Conservation (phyloP, 2,888 invertebrate genomes). For the Aromia moschata region DNA sequence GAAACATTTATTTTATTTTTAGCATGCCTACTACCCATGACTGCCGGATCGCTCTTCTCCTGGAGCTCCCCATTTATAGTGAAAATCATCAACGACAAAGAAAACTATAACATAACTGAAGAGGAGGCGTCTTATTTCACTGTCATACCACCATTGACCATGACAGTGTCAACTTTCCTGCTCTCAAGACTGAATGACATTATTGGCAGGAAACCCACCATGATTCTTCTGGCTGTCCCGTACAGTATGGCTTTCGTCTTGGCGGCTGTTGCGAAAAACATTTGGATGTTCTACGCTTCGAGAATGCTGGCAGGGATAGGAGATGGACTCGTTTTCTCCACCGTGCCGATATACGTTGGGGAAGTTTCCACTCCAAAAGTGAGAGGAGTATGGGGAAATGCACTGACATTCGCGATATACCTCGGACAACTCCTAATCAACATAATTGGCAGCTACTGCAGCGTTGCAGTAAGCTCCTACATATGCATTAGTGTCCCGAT, state of each 20-base stretch:
- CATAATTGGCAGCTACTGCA: constrained; percentile 68
- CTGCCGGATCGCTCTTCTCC: constrained; percentile 42
- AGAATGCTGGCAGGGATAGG: constrained; percentile 48
- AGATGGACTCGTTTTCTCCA: constrained; percentile 46
- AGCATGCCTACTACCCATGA: constrained; percentile 40
- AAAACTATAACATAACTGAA: constrained; percentile 50
- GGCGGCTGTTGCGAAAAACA: constrained; percentile 42
- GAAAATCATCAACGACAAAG: constrained; percentile 49
- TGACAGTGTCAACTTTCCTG: constrained; percentile 36
- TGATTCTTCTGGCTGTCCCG: constrained; percentile 48
- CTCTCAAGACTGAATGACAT: constrained; percentile 48
- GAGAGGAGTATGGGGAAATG: constrained; percentile 53
- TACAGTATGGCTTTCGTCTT: constrained; percentile 46
- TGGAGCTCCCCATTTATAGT: constrained; percentile 59
- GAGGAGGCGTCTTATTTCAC: constrained; percentile 56
- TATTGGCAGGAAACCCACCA: constrained; percentile 50
- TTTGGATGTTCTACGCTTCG: constrained; percentile 50
- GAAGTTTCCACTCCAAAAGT: constrained; percentile 53
- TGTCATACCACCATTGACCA: constrained; percentile 51
- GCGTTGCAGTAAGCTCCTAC: constrained; percentile 65
- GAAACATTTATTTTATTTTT: constrained; percentile 24
- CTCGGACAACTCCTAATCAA: constrained; percentile 55
- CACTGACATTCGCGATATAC: constrained; percentile 44
- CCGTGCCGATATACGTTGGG: constrained; percentile 51
- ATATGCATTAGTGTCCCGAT: constrained; percentile 69